Evolutionary conservation across 2,888 invertebrate genomes (phyloP), one percentile per base, ranked within the genome.

Genomic region (Mythimna albipuncta): DNA sequence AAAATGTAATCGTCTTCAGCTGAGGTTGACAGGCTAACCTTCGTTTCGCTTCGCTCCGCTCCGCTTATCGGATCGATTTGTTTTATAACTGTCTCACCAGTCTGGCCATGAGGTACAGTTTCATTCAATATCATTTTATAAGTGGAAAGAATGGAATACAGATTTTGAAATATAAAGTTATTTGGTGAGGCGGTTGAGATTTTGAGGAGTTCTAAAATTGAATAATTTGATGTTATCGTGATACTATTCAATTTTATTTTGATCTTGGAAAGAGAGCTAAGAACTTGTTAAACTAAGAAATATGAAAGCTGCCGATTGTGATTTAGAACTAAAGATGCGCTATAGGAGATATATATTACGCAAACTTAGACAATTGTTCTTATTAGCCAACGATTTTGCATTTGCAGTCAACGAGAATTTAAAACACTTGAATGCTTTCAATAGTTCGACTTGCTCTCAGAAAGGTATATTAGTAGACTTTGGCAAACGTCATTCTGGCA

Each of bases 21-120:
- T 93, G 94, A 84, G 88, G 85, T 87, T 92, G 93, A 91, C 92
- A 90, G 87, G 75, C 89, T 93, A 91, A 88, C 87, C 83, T 85
- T 81, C 82, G 76, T 84, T 76, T 72, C 67, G 66, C 57, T 85
- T 81, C 82, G 76, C 47, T 47, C 13, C 44, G 44, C 44, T 44
- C 44, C 47, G 47, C 47, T 81, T 59, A 79, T 59, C 55, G 32
- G 67, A 85, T 85, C 79, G 85, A 86, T 85, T 69, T 85, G 69
- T 79, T 72, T 79, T 68, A 80, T 75, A 72, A 63, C 70, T 64
- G 75, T 75, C 69, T 66, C 54, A 55, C 0, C 63, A 26, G 75
- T 77, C 74, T 70, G 75, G 55, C 19, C 44, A 71, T 70, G 72
- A 73, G 69, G 72, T 77, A 77, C 65, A 32, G 67, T 52, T 72